Evolutionary conservation across 2,797 vertebrate genomes (phyloP), one percentile per base, ranked within the genome.

Genomic region (Sitta carolinensis): DNA sequence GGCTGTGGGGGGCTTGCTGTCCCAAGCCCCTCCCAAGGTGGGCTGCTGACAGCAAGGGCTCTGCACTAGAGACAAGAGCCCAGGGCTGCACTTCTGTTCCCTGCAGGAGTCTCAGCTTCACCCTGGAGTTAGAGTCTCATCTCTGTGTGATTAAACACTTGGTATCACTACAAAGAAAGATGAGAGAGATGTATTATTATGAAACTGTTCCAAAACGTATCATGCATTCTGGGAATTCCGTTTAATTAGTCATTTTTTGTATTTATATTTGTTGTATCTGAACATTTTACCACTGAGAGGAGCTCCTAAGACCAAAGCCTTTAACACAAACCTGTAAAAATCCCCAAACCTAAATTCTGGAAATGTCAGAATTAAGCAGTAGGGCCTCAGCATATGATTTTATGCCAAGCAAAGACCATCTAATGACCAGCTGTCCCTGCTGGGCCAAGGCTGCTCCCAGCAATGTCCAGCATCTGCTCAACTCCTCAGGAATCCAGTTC

Each of bases 21-120:
- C 94, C 87, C 97, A 96, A 85, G 93, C 87, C 52, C 32, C 76
- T 64, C 42, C 82, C 90, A 67, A 47, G 84, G 48, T 69, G 64
- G 34, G 68, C 36, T 64, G 48, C 34, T 50, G 78, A 54, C 34
- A 79, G 81, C n/a, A 43, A 75, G 12, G 85, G 87, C 95, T 96
- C 93, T 93, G 81, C 85, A 23, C n/a, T 36, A 81, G 70, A 95
- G 82, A 73, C 9, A 75, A 50, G 62, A 75, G 47, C 57, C 78
- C 36, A 4, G 0, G 47, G 66, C 40, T 90, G 29, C 13, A 54
- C 12, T 36, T 13, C 82, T 88, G 50, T 19, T 81, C 94, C 77
- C 91, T 73, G 70, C 17, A 67, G 91, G 73, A 95, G 51, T 55
- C 77, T 87, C 34, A 67, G 2, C 68, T 69, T 59, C 92, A 84